Evolutionary conservation across 2,113 vertebrate species (phyloP).

Genomic region (Chaetodon auriga): DNA sequence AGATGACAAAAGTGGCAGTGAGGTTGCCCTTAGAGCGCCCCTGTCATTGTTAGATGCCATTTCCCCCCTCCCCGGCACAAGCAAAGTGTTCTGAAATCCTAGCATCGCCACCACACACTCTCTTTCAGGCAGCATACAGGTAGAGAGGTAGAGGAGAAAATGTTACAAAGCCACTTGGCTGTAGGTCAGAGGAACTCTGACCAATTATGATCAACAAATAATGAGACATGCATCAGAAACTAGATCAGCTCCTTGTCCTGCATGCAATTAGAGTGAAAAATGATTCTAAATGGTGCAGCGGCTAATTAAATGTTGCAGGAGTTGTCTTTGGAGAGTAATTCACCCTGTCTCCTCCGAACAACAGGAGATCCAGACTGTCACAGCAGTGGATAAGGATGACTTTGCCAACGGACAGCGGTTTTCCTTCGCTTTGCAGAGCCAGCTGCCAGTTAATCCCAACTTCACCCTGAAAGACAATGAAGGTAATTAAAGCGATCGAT

Average conservation of each 20-base stretch:
- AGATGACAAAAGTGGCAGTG: constrained; percentile 49
- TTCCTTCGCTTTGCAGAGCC: constrained; percentile 89
- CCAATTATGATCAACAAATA: constrained; percentile 38
- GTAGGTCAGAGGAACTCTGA: constrained; percentile 28
- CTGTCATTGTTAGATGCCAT: constrained; percentile 33
- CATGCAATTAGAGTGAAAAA: constrained; percentile 12
- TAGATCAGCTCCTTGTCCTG: background rate
- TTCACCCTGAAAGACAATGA: constrained; percentile 97
- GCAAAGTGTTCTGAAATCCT: constrained; percentile 19
- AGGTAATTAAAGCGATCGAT: constrained; percentile 87
- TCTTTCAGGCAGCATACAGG: background rate
- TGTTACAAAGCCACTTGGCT: background rate
- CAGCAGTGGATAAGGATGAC: constrained; percentile 95
- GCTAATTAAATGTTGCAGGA: constrained; percentile 36
- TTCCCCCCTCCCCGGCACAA: background rate
- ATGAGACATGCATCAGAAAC: constrained; percentile 11
- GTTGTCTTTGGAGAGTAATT: constrained; percentile 25
- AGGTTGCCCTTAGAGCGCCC: constrained; percentile 44
- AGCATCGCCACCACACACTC: background rate
- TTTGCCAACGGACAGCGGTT: constrained; percentile 95
- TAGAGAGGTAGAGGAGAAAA: constrained; percentile 32
- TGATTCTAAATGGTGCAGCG: background rate
- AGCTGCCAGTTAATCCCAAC: constrained; percentile 92
- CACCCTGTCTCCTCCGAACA: constrained; percentile 38
- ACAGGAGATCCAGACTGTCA: constrained; percentile 96